These are phyloP conservation scores for Dastarcus helophoroides DNA, from an alignment of 2,888 invertebrate species.

Conservation along the genomic window DNA sequence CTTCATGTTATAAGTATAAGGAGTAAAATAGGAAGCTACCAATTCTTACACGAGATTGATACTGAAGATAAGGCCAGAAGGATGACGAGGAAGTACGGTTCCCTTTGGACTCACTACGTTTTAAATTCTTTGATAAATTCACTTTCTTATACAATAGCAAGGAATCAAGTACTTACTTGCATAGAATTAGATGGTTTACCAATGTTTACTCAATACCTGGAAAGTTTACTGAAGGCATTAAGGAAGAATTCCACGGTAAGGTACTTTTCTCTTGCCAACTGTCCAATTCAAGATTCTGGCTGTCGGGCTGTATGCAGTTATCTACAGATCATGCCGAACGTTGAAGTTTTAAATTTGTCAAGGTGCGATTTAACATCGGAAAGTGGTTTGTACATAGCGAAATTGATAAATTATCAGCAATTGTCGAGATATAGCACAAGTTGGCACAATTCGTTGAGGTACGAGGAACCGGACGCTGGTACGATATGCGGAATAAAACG, in stretches of 20 bases:
- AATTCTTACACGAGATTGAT: conserved; percentile 37
- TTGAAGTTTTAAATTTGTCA: conserved; percentile 56
- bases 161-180: conserved; percentile 48
- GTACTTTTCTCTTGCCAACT: conserved; percentile 55
- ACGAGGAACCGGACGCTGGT: conserved; percentile 60
- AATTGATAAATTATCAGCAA: conserved; percentile 47
- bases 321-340: conserved; percentile 53
- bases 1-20: conserved; percentile 56
- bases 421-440: conserved; percentile 61
- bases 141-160: conserved; percentile 48
- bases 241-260: conserved; percentile 52
- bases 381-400: conserved; percentile 54
- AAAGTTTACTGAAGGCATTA: conserved; percentile 41
- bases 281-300: conserved; percentile 58
- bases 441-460: conserved; percentile 72
- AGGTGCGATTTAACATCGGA: conserved; percentile 53
- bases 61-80: conserved; percentile 51
- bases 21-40: conserved; percentile 38
- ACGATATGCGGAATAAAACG: conserved; percentile 61
- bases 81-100: conserved; percentile 35
- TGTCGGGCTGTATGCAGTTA: conserved; percentile 59
- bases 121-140: conserved; percentile 55
- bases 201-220: conserved; percentile 52
- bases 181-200: conserved; percentile 64
- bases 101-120: conserved; percentile 57